Percentiles rank a stretch among this genome's conserved stretches.
Evolutionary conservation across 2,113 vertebrate genomes (phyloP).

Genomic region (Osmerus mordax): DNA sequence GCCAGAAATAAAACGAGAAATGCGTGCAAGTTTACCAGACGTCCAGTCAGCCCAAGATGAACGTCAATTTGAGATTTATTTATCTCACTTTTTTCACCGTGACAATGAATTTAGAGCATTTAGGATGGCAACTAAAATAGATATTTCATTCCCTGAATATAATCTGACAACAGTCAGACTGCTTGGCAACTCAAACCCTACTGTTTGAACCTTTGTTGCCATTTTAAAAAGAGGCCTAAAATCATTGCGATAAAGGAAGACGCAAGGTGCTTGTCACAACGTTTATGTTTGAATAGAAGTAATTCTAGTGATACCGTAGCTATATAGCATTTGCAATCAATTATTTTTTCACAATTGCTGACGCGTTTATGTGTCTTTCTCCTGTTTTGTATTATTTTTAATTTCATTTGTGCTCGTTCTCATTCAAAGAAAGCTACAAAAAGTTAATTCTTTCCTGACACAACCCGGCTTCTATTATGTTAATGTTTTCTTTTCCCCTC

Average conservation of each 20-base stretch:
- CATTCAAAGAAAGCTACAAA: constrained; percentile 58
- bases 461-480: constrained; percentile 73
- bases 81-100: constrained; percentile 73
- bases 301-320: constrained; percentile 9
- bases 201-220: constrained; percentile 6
- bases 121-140: constrained; percentile 40
- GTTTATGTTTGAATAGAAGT: not conserved
- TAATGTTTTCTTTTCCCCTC: constrained; percentile 82
- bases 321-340: constrained; percentile 44
- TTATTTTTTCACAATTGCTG: constrained; percentile 56
- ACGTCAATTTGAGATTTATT: constrained; percentile 79
- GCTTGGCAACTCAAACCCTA: constrained; percentile 14
- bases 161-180: constrained; percentile 15
- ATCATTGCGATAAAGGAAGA: not conserved
- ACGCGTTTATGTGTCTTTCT: constrained; percentile 48
- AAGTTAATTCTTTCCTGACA: constrained; percentile 74
- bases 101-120: constrained; percentile 73
- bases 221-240: not conserved
- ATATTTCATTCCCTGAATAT: constrained; percentile 43
- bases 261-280: not conserved
- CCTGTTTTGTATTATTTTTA: constrained; percentile 17
- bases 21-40: constrained; percentile 49
- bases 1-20: constrained; percentile 65
- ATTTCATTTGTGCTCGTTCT: constrained; percentile 57
- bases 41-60: constrained; percentile 75